These are phyloP conservation scores for Panthera tigris DNA, from an alignment of 2,113 vertebrate species.

Conservation along the genomic window DNA sequence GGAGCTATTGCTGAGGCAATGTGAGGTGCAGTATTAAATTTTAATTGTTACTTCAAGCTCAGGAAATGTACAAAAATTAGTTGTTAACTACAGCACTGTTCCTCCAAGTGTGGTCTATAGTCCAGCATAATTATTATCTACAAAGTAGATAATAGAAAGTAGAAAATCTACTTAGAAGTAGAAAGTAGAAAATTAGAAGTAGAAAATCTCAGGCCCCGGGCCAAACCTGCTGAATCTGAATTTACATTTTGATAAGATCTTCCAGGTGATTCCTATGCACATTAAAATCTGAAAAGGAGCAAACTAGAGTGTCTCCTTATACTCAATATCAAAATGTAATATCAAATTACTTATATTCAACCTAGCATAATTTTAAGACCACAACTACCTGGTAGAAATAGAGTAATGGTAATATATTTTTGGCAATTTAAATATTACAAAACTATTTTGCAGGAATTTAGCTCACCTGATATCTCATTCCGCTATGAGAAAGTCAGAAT, in stretches of 20 bases:
- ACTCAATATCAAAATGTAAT: neutral
- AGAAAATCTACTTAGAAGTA: neutral
- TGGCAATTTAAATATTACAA: neutral
- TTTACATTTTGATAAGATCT: neutral
- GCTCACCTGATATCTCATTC: neutral
- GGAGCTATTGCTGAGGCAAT: neutral
- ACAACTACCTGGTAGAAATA: neutral
- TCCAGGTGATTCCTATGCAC: neutral
- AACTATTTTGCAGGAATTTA: neutral
- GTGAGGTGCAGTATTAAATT: neutral
- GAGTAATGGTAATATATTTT: neutral
- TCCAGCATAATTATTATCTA: neutral
- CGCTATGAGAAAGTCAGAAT: neutral
- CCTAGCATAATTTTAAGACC: neutral
- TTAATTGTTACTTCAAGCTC: slow-evolving; percentile 24
- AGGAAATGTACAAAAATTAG: neutral
- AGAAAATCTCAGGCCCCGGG: neutral
- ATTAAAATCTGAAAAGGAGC: neutral
- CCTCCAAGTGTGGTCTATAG: neutral
- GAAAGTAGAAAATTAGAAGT: neutral
- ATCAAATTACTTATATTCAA: neutral
- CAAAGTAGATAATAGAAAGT: neutral
- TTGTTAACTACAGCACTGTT: neutral
- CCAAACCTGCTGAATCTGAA: neutral
- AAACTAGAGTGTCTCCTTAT: neutral